Evolutionary conservation across 2,113 vertebrate species (phyloP).

Genomic region (Cyanoderma ruficeps): DNA sequence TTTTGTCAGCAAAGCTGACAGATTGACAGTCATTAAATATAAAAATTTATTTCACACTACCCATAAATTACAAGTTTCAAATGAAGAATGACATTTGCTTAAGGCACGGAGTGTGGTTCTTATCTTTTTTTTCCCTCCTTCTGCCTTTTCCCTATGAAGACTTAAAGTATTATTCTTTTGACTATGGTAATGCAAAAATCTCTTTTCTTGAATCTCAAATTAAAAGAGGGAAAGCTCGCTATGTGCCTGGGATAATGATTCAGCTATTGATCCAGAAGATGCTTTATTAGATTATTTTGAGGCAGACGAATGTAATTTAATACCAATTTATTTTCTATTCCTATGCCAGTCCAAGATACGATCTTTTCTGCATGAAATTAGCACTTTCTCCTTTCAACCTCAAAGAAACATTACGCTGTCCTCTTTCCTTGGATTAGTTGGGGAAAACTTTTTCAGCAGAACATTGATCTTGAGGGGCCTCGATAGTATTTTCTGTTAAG

Average conservation of each 20-base stretch:
- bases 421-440: background rate
- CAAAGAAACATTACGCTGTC: background rate
- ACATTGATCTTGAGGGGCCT: background rate
- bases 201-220: constrained; percentile 24
- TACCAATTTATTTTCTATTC: constrained; percentile 43
- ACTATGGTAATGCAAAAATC: background rate
- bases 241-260: constrained; percentile 12
- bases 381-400: constrained; percentile 32
- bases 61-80: constrained; percentile 10
- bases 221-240: background rate
- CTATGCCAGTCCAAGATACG: background rate
- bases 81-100: constrained; percentile 21
- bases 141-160: background rate
- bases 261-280: constrained; percentile 45
- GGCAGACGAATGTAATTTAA: constrained; percentile 26
- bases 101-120: background rate
- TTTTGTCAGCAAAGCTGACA: background rate
- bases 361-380: constrained; percentile 27
- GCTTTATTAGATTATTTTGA: constrained; percentile 52
- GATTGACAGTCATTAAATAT: background rate
- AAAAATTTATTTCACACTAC: background rate
- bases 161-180: background rate
- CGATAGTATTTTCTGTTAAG: background rate
- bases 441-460: background rate
- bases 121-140: background rate